Conservation (phyloP, 2,113 vertebrate species). For the Phyllostomus discolor region DNA sequence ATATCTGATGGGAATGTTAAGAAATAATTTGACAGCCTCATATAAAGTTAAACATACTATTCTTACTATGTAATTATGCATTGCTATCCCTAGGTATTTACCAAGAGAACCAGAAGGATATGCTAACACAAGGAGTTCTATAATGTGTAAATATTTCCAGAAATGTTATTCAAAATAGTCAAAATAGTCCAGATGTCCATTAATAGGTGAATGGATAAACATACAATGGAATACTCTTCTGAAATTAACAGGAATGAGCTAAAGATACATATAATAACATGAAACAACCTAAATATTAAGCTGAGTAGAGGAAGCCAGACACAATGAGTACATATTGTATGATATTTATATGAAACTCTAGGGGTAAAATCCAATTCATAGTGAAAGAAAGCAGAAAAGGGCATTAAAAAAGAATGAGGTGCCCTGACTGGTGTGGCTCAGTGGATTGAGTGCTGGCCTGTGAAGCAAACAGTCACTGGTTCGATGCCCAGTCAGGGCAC, state of each 20-base stretch:
- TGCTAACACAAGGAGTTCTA: background rate
- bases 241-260: background rate
- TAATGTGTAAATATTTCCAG: background rate
- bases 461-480: too few species aligned
- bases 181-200: background rate
- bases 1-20: background rate
- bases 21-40: background rate
- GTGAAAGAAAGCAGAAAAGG: background rate
- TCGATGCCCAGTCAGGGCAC: too few species aligned
- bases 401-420: background rate
- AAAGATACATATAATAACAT: background rate
- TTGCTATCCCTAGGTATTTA: background rate
- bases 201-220: background rate
- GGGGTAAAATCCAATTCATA: background rate
- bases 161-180: background rate
- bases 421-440: too few species aligned
- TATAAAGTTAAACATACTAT: background rate
- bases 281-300: background rate
- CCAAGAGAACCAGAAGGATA: conserved; percentile 5
- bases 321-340: background rate
- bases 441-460: too few species aligned
- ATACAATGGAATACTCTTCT: background rate
- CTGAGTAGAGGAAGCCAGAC: background rate
- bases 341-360: background rate
- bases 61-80: background rate